Percentiles rank a stretch among this genome's conserved stretches.
Evolutionary conservation across 2,797 vertebrate species (phyloP).

Genomic region (Crax fasciolata): DNA sequence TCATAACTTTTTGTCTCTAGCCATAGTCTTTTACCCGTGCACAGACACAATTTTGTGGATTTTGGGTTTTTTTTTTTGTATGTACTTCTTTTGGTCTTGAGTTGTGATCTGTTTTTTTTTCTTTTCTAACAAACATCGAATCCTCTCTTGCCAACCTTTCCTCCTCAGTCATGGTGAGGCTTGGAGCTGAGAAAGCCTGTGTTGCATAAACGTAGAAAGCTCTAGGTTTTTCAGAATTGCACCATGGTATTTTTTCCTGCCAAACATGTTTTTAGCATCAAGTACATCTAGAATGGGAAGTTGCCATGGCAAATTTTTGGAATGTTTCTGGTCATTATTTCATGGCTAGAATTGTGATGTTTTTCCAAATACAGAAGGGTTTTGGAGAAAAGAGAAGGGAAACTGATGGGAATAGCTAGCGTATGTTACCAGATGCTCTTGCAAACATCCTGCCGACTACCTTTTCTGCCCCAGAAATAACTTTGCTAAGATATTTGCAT

Average conservation of each 20-base stretch:
- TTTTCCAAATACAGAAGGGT: not conserved
- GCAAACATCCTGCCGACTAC: conserved; percentile 1
- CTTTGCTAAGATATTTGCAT: not conserved
- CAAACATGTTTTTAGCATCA: conserved; percentile 39
- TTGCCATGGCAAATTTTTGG: conserved; percentile 31
- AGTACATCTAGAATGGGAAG: not conserved
- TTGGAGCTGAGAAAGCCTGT: not conserved
- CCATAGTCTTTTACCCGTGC: not conserved
- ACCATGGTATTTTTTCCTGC: not conserved
- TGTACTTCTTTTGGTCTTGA: not conserved
- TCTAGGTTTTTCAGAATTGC: conserved; percentile 27
- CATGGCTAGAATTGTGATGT: not conserved
- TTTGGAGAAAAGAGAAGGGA: not conserved
- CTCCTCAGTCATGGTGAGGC: not conserved
- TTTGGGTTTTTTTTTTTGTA: not conserved
- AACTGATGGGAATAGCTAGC: not conserved
- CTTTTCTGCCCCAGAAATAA: not conserved
- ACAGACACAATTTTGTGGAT: not conserved
- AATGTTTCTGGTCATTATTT: conserved; percentile 43
- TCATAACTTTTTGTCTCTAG: not conserved
- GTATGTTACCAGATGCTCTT: not conserved
- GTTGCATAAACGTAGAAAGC: not conserved
- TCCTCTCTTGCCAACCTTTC: not conserved
- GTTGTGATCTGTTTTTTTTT: not conserved
- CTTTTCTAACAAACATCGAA: not conserved